Percentiles rank a stretch among this genome's conserved stretches.
Conservation (phyloP, 2,888 invertebrate species). For the Dolichopus griseipennis region DNA sequence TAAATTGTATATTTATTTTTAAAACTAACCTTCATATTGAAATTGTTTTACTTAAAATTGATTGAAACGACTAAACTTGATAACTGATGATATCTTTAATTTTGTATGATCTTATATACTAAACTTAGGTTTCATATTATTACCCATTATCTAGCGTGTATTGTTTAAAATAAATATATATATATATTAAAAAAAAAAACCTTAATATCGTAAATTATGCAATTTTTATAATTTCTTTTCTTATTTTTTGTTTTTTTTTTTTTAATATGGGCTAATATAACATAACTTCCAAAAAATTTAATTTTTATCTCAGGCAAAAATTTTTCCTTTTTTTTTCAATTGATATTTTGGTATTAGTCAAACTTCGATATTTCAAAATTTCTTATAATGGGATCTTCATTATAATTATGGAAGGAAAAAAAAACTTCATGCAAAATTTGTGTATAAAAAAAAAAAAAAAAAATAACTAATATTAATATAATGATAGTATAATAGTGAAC, state of each 20-base stretch:
- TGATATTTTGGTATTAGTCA: neutral
- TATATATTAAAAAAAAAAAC: too few species aligned
- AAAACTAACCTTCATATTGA: neutral
- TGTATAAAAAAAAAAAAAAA: neutral
- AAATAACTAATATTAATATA: neutral
- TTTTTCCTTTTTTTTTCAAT: neutral
- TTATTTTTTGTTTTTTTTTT: too few species aligned
- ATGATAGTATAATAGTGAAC: too few species aligned
- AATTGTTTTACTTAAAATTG: slow-evolving; percentile 3
- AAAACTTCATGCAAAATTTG: neutral
- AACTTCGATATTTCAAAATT: neutral
- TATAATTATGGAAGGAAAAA: neutral
- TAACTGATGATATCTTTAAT: neutral
- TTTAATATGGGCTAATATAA: too few species aligned
- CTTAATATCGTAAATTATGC: neutral
- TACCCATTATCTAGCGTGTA: neutral
- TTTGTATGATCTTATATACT: neutral
- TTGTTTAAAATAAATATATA: neutral
- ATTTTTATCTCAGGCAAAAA: neutral
- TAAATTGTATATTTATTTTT: neutral
- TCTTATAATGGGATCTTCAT: neutral
- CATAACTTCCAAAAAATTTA: neutral
- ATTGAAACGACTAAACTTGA: neutral
- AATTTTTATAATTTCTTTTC: neutral
- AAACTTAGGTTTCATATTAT: neutral